Evolutionary conservation across 2,113 vertebrate species (phyloP).

Genomic region (Zosterops lateralis): DNA sequence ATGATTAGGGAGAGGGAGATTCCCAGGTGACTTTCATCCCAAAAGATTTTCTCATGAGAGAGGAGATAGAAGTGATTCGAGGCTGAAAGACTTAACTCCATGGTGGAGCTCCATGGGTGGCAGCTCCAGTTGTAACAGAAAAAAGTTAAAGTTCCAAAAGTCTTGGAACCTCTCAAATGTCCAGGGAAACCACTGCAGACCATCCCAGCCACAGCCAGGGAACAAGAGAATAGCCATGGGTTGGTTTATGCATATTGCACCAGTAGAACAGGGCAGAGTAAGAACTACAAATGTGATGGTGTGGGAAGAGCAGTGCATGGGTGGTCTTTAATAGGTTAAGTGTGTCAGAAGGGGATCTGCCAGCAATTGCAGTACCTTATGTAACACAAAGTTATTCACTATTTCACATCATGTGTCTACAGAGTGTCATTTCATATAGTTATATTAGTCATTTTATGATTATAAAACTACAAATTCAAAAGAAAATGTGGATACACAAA

Average conservation of each 20-base stretch:
- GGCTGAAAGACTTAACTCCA: neutral
- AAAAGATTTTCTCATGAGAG: neutral
- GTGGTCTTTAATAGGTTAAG: conserved; percentile 28
- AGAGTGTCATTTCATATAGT: conserved; percentile 21
- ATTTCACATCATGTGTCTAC: conserved; percentile 49
- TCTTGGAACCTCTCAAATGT: neutral
- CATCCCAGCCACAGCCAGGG: neutral
- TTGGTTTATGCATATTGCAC: accelerated
- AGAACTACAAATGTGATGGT: neutral
- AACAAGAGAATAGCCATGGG: neutral
- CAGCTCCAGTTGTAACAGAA: neutral
- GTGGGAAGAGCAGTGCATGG: conserved; percentile 15
- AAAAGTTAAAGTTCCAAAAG: neutral
- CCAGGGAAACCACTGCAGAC: neutral
- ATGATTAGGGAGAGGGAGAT: neutral
- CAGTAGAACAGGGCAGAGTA: neutral
- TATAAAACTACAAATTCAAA: conserved; percentile 58
- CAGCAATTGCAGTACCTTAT: conserved; percentile 25
- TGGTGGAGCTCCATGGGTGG: neutral
- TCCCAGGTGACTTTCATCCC: neutral
- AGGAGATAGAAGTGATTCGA: neutral
- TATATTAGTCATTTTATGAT: conserved; percentile 57
- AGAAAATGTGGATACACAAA: conserved; percentile 54
- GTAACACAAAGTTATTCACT: conserved; percentile 37
- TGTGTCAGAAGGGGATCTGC: conserved; percentile 10